A percentile compares a stretch with the other conserved stretches of the same genome.
Conservation (phyloP, 2,797 vertebrate species). For the Cygnus olor region DNA sequence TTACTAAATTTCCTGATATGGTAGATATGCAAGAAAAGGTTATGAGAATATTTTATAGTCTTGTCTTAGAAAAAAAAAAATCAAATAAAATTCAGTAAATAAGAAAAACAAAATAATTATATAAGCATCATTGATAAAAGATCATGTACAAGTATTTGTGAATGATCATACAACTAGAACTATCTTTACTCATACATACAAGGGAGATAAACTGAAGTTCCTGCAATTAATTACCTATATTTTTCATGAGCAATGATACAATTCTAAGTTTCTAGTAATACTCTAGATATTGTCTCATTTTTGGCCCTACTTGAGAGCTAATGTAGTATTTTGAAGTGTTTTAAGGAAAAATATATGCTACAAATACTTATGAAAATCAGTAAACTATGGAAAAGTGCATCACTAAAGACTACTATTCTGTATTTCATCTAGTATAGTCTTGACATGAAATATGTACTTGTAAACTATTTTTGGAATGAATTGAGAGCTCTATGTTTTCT, state of each 20-base stretch:
- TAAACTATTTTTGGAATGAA: constrained; percentile 48
- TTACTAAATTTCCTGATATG: not conserved
- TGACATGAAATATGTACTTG: constrained; percentile 31
- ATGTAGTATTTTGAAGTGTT: not conserved
- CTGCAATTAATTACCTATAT: not conserved
- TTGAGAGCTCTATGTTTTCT: constrained; percentile 35
- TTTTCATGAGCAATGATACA: not conserved
- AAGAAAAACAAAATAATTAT: not conserved
- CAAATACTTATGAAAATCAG: not conserved
- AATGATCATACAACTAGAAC: not conserved
- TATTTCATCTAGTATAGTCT: constrained; percentile 58
- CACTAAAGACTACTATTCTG: not conserved
- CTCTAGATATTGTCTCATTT: accelerated
- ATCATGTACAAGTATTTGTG: not conserved
- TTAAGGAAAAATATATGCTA: constrained; percentile 41
- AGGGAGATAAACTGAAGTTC: not conserved
- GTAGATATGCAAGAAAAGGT: not conserved
- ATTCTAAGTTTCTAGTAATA: not conserved
- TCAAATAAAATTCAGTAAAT: not conserved
- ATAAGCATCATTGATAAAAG: not conserved
- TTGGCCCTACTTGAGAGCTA: not conserved
- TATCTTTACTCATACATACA: not conserved
- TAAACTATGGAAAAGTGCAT: constrained; percentile 37
- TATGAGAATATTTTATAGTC: not conserved
- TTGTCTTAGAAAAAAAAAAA: not conserved